Percentiles rank a stretch among this genome's conserved stretches.
phyloP scores from a whole-genome alignment of 2,888 invertebrate species.

The Hirtodrosophila histrioides region DNA sequence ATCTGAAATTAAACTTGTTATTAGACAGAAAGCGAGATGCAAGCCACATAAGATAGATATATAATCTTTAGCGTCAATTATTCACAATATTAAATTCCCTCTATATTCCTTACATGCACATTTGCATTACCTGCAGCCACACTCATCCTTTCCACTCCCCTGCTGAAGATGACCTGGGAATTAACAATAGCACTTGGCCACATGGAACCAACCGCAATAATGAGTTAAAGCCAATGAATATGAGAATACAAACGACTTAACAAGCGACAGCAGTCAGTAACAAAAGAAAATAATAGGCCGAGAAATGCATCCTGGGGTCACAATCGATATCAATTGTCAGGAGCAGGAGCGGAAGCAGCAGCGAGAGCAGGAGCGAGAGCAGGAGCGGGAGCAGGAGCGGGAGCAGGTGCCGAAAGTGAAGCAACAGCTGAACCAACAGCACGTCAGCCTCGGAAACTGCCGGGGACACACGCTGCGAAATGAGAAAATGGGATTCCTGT shows the following conservation, averaged over 20 bases:
- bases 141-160: not conserved
- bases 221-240: slow-evolving; percentile 54
- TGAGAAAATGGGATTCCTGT: slow-evolving; percentile 52
- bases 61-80: not conserved
- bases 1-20: no score
- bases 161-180: slow-evolving; percentile 31
- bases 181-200: slow-evolving; percentile 6
- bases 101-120: slow-evolving; percentile 16
- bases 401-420: slow-evolving; percentile 2
- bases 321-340: slow-evolving; percentile 59
- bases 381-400: slow-evolving; percentile 41
- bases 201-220: slow-evolving; percentile 27
- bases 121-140: slow-evolving; percentile 29
- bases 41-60: not conserved
- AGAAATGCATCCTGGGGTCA: slow-evolving; percentile 72
- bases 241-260: slow-evolving; percentile 40
- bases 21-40: no score
- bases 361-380: no score
- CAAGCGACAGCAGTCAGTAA: slow-evolving; percentile 50
- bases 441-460: slow-evolving; percentile 10
- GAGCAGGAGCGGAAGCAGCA: slow-evolving; percentile 7
- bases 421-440: slow-evolving; percentile 11
- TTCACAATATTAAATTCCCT: slow-evolving; percentile 3
- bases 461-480: slow-evolving; percentile 5
- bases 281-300: slow-evolving; percentile 14